Conservation (phyloP, 1,140 invertebrate species). For the Hyles vespertilio region DNA sequence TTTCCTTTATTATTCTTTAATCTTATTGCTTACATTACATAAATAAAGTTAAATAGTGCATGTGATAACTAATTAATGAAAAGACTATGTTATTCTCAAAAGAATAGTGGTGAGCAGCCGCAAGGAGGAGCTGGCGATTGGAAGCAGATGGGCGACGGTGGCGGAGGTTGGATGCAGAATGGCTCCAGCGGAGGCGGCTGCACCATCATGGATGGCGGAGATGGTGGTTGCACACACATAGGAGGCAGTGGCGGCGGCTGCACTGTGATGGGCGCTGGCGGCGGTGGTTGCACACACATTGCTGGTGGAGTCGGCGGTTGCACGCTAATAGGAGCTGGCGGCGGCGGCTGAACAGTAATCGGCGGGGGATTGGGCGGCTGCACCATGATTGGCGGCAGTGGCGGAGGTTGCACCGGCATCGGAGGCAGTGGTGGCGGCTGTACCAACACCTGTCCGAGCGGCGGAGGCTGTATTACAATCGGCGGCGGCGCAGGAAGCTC, state of each 20-base stretch:
- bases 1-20: too few relatives aligned
- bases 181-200: constrained; percentile 48
- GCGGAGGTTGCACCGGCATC: constrained; percentile 48
- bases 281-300: constrained; percentile 44
- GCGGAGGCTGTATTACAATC: constrained; percentile 48
- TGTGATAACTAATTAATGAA: not conserved
- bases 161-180: constrained; percentile 52
- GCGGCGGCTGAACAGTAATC: constrained; percentile 50
- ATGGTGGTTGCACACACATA: constrained; percentile 51
- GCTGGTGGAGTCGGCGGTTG: constrained; percentile 54
- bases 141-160: constrained; percentile 49
- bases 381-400: constrained; percentile 47
- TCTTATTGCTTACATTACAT: not conserved
- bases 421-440: constrained; percentile 50
- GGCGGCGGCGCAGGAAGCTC: constrained; percentile 48
- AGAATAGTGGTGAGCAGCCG: not conserved
- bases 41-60: constrained; percentile 3
- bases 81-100: not conserved
- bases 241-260: constrained; percentile 54
- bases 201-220: constrained; percentile 43
- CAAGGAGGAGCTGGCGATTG: constrained; percentile 32
- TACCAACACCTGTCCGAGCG: constrained; percentile 46
- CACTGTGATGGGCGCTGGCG: constrained; percentile 40
- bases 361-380: constrained; percentile 49
- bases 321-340: constrained; percentile 42